A percentile compares a stretch with the other conserved stretches of the same genome.
These are phyloP conservation scores for Digitonthophagus gazella DNA, from an alignment of 2,888 invertebrate species.

Conservation along the genomic window DNA sequence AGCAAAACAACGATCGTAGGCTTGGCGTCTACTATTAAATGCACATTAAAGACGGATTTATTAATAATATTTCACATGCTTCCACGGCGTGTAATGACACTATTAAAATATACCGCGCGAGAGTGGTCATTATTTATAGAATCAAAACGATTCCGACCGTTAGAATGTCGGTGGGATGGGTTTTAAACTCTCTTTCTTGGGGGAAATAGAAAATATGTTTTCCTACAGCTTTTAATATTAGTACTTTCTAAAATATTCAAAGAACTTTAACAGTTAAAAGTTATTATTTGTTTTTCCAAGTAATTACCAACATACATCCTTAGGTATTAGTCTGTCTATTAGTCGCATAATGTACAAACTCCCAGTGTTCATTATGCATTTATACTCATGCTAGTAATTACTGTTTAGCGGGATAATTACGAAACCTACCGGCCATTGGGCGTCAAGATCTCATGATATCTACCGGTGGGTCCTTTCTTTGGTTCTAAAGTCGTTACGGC, in stretches of 20 bases:
- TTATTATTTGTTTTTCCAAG: background rate
- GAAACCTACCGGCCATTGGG: slow-evolving; percentile 42
- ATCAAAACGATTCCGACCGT: slow-evolving; percentile 1
- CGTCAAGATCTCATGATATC: slow-evolving; percentile 45
- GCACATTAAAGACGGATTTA: slow-evolving; percentile 22
- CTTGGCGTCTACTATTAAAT: slow-evolving; percentile 16
- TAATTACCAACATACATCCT: background rate
- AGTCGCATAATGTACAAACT: slow-evolving; percentile 28
- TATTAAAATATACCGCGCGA: slow-evolving; percentile 15
- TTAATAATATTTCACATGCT: slow-evolving; percentile 21
- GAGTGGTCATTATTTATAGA: slow-evolving; percentile 14
- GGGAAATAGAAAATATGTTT: background rate
- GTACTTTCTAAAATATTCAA: too few species aligned
- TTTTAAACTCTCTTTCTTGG: background rate
- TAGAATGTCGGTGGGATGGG: background rate
- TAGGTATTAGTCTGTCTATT: background rate
- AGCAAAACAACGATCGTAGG: slow-evolving; percentile 1
- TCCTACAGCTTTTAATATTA: too few species aligned
- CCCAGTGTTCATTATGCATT: slow-evolving; percentile 45
- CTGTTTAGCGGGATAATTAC: slow-evolving; percentile 50
- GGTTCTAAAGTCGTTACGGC: slow-evolving; percentile 18
- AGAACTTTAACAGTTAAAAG: too few species aligned
- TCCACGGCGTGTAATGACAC: slow-evolving; percentile 15
- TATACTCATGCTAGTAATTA: slow-evolving; percentile 50
- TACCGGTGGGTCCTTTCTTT: slow-evolving; percentile 27